Conservation (phyloP, 2,113 vertebrate species). For the Scomber scombrus region DNA sequence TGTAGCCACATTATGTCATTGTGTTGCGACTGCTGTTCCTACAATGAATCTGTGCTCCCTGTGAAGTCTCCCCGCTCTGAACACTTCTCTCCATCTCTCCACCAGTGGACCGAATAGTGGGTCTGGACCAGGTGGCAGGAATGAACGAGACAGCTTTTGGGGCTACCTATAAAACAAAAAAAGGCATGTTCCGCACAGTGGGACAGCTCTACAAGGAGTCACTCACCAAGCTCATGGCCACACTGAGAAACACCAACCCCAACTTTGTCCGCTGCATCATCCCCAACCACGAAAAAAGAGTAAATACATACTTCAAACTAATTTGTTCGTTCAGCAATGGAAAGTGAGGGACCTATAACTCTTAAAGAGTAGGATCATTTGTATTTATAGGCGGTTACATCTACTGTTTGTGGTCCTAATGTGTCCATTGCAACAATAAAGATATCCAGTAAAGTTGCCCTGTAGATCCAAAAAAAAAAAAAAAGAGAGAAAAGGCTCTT, state of each 20-base stretch:
- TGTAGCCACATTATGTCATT: slow-evolving; percentile 45
- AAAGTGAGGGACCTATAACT: background rate
- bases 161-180: slow-evolving; percentile 96
- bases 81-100: slow-evolving; percentile 4
- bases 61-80: slow-evolving; percentile 1
- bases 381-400: background rate
- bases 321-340: background rate
- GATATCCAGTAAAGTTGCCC: too few species aligned
- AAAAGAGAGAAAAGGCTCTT: too few species aligned
- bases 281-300: slow-evolving; percentile 98
- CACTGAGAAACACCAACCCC: slow-evolving; percentile 97
- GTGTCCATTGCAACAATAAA: too few species aligned
- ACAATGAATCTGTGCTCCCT: background rate
- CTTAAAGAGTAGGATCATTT: background rate
- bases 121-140: slow-evolving; percentile 97
- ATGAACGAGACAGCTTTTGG: slow-evolving; percentile 98
- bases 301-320: slow-evolving; percentile 68
- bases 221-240: slow-evolving; percentile 97
- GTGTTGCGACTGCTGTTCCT: slow-evolving; percentile 16
- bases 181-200: slow-evolving; percentile 97
- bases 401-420: background rate
- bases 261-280: slow-evolving; percentile 99
- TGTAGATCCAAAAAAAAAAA: too few species aligned
- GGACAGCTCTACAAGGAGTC: slow-evolving; percentile 98
- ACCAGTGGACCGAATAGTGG: slow-evolving; percentile 97